Base-by-base conservation (phyloP, 2,888 invertebrate species). In the Pristionchus entomophagus region DNA sequence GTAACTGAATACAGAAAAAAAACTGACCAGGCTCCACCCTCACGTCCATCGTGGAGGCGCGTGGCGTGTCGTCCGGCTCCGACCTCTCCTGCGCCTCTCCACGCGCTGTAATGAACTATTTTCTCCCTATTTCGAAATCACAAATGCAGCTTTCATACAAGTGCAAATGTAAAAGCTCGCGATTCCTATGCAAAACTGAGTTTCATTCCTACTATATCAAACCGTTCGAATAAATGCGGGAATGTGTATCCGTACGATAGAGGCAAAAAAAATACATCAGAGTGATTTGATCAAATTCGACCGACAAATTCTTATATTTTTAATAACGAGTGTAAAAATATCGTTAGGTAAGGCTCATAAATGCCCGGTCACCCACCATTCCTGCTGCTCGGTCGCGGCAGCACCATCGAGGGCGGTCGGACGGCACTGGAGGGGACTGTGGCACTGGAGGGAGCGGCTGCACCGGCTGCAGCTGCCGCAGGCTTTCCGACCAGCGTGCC, bases 41-140 rank as follows among this genome's bases (percentile, higher is more conserved):
- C 35, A 85, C 85, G 32, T 85, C 85, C 51, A 85, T 35, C 17
- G 85, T 85, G 22, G 85, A 85, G 38, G 85, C 77, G 0, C 85
- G 85, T 53, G 85, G 85, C 35, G 85, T 85, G 53, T 73, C 77
- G 29, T 85, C 85, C 38, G 32, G 29, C 53, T 51, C 73, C 41
- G 38, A 41, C n/a, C 49, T 22, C 2, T 49, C 78, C 49, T n/a
- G 73, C 51, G 0, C 22, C 32, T 22, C 56, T 22, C 29, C 59
- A n/a, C 82, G 82, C 2, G 56, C 82, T 82, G 56, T 32, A 53
- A 51, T 14, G n/a, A n/a, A n/a, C n/a, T n/a, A n/a, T n/a, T n/a
- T n/a, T n/a, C n/a, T n/a, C n/a, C n/a, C n/a, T n/a, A n/a, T n/a
- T n/a, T n/a, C n/a, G n/a, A n/a, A n/a, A n/a, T n/a, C n/a, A n/a